Percentiles rank a stretch among this genome's conserved stretches.
Conservation (phyloP, 2,797 vertebrate genomes). For the Chrosomus eos region DNA sequence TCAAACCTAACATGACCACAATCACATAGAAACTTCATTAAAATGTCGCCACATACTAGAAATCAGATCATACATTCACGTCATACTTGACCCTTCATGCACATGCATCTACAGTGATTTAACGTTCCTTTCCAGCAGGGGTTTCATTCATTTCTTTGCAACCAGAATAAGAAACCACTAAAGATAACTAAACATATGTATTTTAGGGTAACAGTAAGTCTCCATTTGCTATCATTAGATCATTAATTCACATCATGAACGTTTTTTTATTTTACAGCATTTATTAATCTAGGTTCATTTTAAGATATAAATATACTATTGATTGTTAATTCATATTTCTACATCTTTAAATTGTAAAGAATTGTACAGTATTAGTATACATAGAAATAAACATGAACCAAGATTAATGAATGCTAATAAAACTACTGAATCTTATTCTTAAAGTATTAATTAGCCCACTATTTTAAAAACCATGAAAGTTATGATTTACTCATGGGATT, state of each 20-base stretch:
- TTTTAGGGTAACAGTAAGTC: background rate
- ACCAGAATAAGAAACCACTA: background rate
- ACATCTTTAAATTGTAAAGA: background rate
- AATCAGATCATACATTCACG: constrained; percentile 2
- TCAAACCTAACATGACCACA: background rate
- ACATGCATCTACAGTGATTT: background rate
- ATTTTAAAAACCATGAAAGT: background rate
- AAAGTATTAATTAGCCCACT: background rate
- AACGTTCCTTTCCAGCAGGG: background rate
- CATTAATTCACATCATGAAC: background rate
- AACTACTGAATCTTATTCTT: background rate
- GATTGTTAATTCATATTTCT: background rate
- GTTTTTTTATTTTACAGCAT: background rate
- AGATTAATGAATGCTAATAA: background rate
- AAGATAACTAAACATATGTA: background rate
- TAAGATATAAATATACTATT: too few species aligned
- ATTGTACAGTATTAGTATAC: background rate
- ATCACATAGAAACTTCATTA: constrained; percentile 1
- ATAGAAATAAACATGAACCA: background rate
- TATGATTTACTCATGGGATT: background rate
- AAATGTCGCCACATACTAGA: background rate
- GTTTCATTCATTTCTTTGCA: background rate
- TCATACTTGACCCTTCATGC: constrained; percentile 18
- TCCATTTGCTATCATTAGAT: background rate
- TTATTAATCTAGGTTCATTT: background rate